These are phyloP conservation scores for Parnassius orleans DNA, from an alignment of 2,888 invertebrate species.

Conservation along the genomic window DNA sequence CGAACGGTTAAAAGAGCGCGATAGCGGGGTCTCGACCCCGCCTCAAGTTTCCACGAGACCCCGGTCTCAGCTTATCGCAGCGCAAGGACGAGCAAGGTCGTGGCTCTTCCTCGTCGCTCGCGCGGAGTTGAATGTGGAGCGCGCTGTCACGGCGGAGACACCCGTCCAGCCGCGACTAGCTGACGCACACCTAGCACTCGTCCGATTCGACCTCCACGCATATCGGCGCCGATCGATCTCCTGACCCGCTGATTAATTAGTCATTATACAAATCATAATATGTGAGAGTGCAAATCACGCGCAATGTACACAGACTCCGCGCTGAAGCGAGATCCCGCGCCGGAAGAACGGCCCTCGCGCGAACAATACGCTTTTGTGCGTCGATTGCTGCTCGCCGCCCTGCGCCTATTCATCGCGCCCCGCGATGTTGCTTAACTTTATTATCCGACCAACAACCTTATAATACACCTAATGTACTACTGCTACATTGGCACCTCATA, in stretches of 20 bases:
- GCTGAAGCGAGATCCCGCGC: neutral
- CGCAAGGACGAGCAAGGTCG: constrained; percentile 74
- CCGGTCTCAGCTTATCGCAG: constrained; percentile 49
- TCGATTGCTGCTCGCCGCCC: constrained; percentile 41
- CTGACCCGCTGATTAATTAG: constrained; percentile 41
- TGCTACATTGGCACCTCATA: no score
- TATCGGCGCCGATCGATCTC: constrained; percentile 41
- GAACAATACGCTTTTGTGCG: constrained; percentile 40
- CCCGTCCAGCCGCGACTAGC: neutral
- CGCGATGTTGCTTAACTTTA: constrained; percentile 8
- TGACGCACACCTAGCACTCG: constrained; percentile 28
- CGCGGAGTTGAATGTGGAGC: constrained; percentile 16
- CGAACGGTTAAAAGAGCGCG: constrained; percentile 62
- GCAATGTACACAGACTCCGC: constrained; percentile 4
- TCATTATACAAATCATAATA: constrained; percentile 37
- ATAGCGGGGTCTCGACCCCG: constrained; percentile 58
- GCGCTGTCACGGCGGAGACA: neutral
- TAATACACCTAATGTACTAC: neutral
- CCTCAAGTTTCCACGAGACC: constrained; percentile 58
- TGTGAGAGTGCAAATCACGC: constrained; percentile 44
- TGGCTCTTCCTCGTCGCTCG: constrained; percentile 26
- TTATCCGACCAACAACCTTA: constrained; percentile 15
- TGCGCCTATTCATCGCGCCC: constrained; percentile 16
- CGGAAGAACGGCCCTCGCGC: constrained; percentile 10
- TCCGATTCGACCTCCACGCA: constrained; percentile 53